Base-by-base conservation (phyloP, 2,113 vertebrate species). In the Syrmaticus mikado region DNA sequence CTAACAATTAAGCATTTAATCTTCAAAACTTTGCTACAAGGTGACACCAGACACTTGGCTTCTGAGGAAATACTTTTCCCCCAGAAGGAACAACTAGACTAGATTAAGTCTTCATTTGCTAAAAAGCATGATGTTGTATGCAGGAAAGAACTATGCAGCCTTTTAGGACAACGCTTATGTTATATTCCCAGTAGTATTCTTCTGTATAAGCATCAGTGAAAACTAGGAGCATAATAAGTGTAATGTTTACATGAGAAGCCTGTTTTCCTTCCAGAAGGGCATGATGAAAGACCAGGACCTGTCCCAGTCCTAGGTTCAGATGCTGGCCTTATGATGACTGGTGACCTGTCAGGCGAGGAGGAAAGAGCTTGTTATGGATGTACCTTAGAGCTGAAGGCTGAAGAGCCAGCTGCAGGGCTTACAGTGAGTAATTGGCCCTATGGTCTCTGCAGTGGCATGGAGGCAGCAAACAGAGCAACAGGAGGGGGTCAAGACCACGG, bases 121-220 rank as follows among this genome's bases (percentile, higher is more conserved):
- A 55, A 41, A 13, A 25, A 27, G 43, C 28, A 11, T 53, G n/a
- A 18, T 19, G 4, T 3, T n/a, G 5, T 3, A 8, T 2, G 5
- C 2, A 22, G 22, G 14, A 28, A 6, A 9, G 36, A 53, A 19
- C 3, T 25, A 3, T 4, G 21, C 22, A 34, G 3, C 4, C 2
- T 43, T 28, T 19, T 13, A 76, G 40, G 20, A 70, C 50, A 34
- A 48, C 16, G 22, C 17, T 61, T 77, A 28, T 20, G 43, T 62
- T 52, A 5, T 25, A 6, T 28, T 89, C 25, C 57, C 1, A 3
- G 0, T 0, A 62, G 2, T 16, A 17, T 17, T 0, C 1, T 20
- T 3, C 12, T 53, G 18, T 61, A 38, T 30, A 32, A 17, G 32
- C 15, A 32, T 8, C 11, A 3, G 5, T 45, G 3, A 58, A 55